phyloP scores from a whole-genome alignment of 2,113 vertebrate species.

The Ranitomeya imitator region DNA sequence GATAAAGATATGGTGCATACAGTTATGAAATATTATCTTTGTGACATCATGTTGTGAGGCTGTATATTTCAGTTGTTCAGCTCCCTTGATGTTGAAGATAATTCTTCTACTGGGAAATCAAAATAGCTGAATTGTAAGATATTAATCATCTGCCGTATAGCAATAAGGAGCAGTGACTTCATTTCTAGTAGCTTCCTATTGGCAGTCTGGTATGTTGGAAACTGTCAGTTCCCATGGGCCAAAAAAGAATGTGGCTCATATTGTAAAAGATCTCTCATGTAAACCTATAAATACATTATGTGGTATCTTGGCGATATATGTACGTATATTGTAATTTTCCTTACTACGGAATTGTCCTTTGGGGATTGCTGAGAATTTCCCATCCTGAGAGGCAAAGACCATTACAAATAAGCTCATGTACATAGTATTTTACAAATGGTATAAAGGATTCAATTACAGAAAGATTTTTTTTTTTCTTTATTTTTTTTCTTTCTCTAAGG shows the following conservation, averaged over 20 bases:
- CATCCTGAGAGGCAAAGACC: not conserved
- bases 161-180: constrained; percentile 15
- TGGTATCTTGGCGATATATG: constrained; percentile 16
- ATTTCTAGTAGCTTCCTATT: constrained; percentile 16
- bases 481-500: not conserved
- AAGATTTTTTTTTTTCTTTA: not conserved
- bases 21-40: not conserved
- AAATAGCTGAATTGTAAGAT: constrained; percentile 18
- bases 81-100: not conserved
- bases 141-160: not conserved
- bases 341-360: not conserved
- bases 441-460: not conserved
- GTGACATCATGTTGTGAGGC: not conserved
- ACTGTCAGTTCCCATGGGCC: not conserved
- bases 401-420: not conserved
- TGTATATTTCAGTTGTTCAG: not conserved
- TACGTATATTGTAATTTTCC: not conserved
- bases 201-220: constrained; percentile 4
- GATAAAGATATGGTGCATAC: not conserved
- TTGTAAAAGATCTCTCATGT: constrained; percentile 4
- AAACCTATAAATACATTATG: constrained; percentile 22
- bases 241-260: constrained; percentile 10
- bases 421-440: not conserved
- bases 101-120: not conserved
- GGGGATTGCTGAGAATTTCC: constrained; percentile 1